These are phyloP conservation scores for Macrotis lagotis DNA, from an alignment of 2,113 vertebrate species.

Conservation along the genomic window DNA sequence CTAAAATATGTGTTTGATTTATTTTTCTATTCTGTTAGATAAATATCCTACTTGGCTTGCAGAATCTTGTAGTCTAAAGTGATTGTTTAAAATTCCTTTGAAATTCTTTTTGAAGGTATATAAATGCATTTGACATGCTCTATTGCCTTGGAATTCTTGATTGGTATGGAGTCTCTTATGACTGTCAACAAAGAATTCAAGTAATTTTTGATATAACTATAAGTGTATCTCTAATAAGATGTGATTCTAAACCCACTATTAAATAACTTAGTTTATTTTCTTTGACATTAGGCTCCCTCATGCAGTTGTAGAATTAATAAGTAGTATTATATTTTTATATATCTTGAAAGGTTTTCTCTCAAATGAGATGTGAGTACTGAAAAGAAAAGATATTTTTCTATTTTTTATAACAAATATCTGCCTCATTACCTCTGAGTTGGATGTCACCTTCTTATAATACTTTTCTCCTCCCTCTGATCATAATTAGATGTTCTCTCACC, in stretches of 20 bases:
- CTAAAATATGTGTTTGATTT: neutral
- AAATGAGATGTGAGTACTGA: neutral
- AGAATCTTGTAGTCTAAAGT: neutral
- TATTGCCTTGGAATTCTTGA: neutral
- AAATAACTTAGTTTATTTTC: neutral
- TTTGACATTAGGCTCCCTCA: neutral
- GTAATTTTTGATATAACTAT: neutral
- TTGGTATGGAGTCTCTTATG: neutral
- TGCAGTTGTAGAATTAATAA: neutral
- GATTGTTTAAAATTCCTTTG: neutral
- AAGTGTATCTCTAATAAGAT: neutral
- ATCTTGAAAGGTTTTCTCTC: neutral
- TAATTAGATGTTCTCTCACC: neutral
- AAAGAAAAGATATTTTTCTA: neutral
- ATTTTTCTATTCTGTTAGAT: neutral
- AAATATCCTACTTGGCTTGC: neutral
- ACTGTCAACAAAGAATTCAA: neutral
- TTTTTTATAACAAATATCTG: neutral
- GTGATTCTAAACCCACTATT: neutral
- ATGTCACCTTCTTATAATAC: neutral
- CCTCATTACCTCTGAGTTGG: neutral
- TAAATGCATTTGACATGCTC: neutral
- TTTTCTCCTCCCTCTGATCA: neutral
- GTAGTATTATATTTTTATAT: neutral
- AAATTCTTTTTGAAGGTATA: neutral